Conservation (phyloP, 1,140 invertebrate genomes). For the Eciton burchellii region DNA sequence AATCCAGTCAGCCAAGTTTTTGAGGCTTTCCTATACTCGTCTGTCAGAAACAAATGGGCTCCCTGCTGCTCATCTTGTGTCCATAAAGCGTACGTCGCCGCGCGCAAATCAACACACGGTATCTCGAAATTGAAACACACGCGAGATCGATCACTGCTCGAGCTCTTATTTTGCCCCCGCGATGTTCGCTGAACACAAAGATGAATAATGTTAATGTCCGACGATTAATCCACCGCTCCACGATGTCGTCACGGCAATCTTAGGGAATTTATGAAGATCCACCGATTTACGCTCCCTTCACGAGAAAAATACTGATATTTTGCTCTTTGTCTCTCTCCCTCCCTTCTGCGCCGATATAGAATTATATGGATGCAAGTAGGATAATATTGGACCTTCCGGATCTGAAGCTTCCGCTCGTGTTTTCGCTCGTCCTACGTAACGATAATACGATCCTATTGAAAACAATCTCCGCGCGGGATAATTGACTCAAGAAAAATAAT, state of each 20-base stretch:
- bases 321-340: neutral
- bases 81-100: neutral
- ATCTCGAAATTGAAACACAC: neutral
- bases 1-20: slow-evolving; percentile 72
- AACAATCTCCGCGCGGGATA: slow-evolving; percentile 40
- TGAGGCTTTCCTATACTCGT: slow-evolving; percentile 49
- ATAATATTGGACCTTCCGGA: slow-evolving; percentile 43
- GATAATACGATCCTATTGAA: slow-evolving; percentile 43
- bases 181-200: neutral
- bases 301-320: neutral
- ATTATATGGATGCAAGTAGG: slow-evolving; percentile 5
- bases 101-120: neutral
- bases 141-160: neutral
- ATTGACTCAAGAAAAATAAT: slow-evolving; percentile 50
- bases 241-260: neutral
- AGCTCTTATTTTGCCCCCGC: neutral
- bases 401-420: slow-evolving; percentile 33
- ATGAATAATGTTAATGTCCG: too few species aligned
- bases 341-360: slow-evolving; percentile 7
- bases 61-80: slow-evolving; percentile 55
- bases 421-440: slow-evolving; percentile 20
- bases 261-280: neutral
- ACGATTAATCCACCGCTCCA: too few species aligned
- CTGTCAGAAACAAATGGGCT: slow-evolving; percentile 57
- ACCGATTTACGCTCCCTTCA: neutral